A percentile compares a stretch with the other conserved stretches of the same genome.
These are phyloP conservation scores for Linhomoeus sp. DNA, from an alignment of 2,888 invertebrate species.

Conservation along the genomic window DNA sequence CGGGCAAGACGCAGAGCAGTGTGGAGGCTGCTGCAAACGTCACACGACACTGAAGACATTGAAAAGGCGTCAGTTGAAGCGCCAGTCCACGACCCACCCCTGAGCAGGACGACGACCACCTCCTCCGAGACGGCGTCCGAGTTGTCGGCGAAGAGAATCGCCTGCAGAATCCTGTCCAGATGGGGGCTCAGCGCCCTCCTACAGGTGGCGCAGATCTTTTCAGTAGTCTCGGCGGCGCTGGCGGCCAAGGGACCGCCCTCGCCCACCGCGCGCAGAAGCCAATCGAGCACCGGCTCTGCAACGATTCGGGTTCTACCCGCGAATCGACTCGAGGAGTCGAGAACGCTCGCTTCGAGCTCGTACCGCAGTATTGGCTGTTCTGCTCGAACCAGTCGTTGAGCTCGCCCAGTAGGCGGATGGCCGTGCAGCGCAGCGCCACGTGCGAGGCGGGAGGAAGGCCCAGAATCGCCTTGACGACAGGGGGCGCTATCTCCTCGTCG, in stretches of 20 bases:
- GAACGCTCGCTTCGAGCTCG: too few relatives aligned
- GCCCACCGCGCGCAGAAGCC: conserved; percentile 41
- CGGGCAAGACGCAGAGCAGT: conserved; percentile 35
- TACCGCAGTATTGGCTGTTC: conserved; percentile 54
- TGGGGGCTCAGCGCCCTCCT: conserved; percentile 41
- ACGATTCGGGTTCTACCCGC: too few relatives aligned
- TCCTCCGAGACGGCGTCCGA: conserved; percentile 43
- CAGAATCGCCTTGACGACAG: conserved; percentile 73
- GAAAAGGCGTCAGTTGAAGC: too few relatives aligned
- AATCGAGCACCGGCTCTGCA: conserved; percentile 55
- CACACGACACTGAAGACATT: too few relatives aligned
- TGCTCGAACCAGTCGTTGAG: conserved; percentile 74
- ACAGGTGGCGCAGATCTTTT: conserved; percentile 53
- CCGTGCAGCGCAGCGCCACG: conserved; percentile 66
- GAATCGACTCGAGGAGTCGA: too few relatives aligned
- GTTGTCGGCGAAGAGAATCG: conserved; percentile 50
- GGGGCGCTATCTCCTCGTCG: conserved; percentile 74
- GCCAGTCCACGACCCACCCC: conserved; percentile 37
- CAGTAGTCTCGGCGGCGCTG: conserved; percentile 60
- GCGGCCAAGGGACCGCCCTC: conserved; percentile 41
- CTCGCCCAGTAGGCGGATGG: conserved; percentile 42
- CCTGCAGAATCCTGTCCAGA: conserved; percentile 48
- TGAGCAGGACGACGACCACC: conserved; percentile 51
- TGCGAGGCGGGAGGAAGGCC: conserved; percentile 60
- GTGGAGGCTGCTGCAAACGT: conserved; percentile 38